Conservation (phyloP, 2,888 invertebrate species). For the Rhingia rostrata region DNA sequence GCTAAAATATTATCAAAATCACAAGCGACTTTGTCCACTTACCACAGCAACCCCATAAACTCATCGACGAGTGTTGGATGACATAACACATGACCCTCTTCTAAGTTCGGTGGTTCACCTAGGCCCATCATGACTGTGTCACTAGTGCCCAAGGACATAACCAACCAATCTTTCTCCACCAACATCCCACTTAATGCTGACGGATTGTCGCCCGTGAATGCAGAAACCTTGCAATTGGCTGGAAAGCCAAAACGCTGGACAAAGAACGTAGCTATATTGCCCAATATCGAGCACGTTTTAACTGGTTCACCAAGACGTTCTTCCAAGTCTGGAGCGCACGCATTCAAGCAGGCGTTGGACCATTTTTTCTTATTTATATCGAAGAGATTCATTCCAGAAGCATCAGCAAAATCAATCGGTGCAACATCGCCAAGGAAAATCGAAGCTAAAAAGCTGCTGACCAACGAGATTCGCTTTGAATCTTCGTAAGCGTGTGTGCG, state of each 20-base stretch:
- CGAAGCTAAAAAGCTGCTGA: constrained; percentile 96
- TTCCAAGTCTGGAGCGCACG: constrained; percentile 89
- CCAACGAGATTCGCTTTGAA: constrained; percentile 93
- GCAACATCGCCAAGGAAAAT: constrained; percentile 94
- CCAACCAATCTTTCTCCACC: constrained; percentile 91
- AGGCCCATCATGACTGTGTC: constrained; percentile 94
- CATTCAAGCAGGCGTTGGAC: constrained; percentile 89
- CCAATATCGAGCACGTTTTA: constrained; percentile 88
- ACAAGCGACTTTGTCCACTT: constrained; percentile 72
- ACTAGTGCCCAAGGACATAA: constrained; percentile 95
- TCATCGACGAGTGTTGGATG: constrained; percentile 91
- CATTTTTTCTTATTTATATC: constrained; percentile 91
- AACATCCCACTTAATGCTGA: constrained; percentile 93
- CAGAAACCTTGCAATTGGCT: constrained; percentile 90
- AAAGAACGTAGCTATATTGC: constrained; percentile 90
- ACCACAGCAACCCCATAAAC: constrained; percentile 96
- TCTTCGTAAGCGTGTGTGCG: constrained; percentile 88
- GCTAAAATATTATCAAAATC: background rate
- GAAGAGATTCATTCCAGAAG: constrained; percentile 97
- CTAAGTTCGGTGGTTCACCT: constrained; percentile 86
- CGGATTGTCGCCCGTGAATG: constrained; percentile 98
- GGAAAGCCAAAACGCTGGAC: constrained; percentile 94
- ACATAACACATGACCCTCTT: constrained; percentile 93
- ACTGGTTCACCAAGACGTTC: constrained; percentile 90
- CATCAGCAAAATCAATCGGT: constrained; percentile 95